A percentile compares a stretch with the other conserved stretches of the same genome.
These are phyloP conservation scores for Augochlora pura DNA, from an alignment of 1,140 invertebrate genomes.

Conservation along the genomic window DNA sequence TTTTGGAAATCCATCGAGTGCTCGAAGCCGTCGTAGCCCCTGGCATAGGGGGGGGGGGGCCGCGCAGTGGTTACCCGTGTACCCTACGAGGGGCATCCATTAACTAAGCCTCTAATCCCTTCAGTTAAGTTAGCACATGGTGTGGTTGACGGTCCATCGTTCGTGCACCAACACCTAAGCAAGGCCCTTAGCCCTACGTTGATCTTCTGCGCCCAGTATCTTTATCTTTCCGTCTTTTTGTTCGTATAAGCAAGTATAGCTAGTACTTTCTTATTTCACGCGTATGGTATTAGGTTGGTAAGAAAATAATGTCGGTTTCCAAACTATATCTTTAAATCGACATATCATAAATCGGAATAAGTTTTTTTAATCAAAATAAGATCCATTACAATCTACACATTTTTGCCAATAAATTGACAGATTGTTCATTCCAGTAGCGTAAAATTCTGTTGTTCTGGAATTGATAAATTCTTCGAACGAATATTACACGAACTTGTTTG, in stretches of 20 bases:
- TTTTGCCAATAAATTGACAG: no score
- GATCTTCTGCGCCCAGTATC: slow-evolving; percentile 29
- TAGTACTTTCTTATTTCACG: no score
- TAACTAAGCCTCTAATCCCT: slow-evolving; percentile 78
- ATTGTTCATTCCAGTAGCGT: no score
- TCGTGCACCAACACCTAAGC: slow-evolving; percentile 54
- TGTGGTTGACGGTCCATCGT: slow-evolving; percentile 69
- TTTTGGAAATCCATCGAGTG: slow-evolving; percentile 73
- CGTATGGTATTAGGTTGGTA: no score
- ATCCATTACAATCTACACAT: no score
- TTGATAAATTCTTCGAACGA: no score
- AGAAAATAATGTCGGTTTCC: no score
- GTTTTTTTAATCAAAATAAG: no score
- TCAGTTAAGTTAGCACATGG: slow-evolving; percentile 78
- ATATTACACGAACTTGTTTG: no score
- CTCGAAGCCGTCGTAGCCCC: slow-evolving; percentile 40
- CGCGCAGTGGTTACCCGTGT: slow-evolving; percentile 60
- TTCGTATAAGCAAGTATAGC: neutral
- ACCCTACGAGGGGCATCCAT: slow-evolving; percentile 72
- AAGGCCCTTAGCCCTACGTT: slow-evolving; percentile 10
- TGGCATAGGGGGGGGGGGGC: slow-evolving; percentile 1
- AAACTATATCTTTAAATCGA: no score
- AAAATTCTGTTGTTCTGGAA: no score
- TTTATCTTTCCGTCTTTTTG: slow-evolving; percentile 9
- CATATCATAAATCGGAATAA: no score